phyloP scores from a whole-genome alignment of 1,140 invertebrate species.

The Procambarus clarkii region DNA sequence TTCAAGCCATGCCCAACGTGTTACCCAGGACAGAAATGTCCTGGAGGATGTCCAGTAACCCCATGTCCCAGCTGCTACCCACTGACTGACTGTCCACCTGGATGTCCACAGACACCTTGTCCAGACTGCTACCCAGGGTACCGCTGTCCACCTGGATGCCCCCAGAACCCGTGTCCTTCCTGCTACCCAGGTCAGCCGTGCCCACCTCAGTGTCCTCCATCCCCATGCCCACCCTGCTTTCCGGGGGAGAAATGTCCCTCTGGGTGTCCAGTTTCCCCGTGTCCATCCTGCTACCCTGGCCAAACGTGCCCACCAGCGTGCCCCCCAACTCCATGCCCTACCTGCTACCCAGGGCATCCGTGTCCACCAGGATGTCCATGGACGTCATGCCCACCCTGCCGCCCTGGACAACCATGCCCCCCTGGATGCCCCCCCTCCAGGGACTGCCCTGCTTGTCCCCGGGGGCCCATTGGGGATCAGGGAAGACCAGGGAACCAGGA shows the following conservation, averaged over 20 bases:
- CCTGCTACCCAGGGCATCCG: background rate
- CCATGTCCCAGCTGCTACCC: conserved; percentile 20
- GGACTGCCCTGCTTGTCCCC: conserved; percentile 20
- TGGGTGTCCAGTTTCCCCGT: conserved; percentile 10
- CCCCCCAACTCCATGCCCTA: conserved; percentile 32
- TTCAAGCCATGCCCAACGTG: conserved; percentile 5
- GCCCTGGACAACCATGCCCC: background rate
- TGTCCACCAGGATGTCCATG: conserved; percentile 21
- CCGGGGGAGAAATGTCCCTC: background rate
- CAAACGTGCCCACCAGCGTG: conserved; percentile 21
- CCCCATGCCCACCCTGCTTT: conserved; percentile 31
- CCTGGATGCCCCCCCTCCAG: background rate
- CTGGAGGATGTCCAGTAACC: background rate
- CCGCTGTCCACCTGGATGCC: conserved; percentile 16
- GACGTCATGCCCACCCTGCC: conserved; percentile 19
- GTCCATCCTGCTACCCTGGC: conserved; percentile 34
- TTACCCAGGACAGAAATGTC: conserved; percentile 22
- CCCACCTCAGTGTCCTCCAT: conserved; percentile 17
- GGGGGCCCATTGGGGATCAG: background rate
- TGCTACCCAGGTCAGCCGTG: conserved; percentile 28
- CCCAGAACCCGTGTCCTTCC: background rate
- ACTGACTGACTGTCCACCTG: background rate
- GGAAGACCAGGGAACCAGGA: background rate
- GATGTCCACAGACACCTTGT: conserved; percentile 18
- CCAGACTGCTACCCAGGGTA: background rate